Conservation (phyloP, 2,797 vertebrate species). For the Gambusia yucatana region DNA sequence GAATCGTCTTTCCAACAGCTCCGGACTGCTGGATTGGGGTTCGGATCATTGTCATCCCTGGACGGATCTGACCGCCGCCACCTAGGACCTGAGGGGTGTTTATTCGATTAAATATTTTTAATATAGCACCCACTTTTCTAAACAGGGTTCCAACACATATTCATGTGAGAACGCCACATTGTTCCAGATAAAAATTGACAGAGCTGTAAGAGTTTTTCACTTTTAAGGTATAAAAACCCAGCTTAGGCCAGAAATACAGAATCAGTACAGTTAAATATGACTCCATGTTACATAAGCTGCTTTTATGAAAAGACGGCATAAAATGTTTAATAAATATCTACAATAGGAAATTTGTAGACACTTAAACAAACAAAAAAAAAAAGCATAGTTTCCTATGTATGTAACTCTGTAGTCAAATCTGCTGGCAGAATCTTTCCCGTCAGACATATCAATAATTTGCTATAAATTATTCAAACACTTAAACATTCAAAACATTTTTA, state of each 20-base stretch:
- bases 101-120: conserved; percentile 7
- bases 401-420: neutral
- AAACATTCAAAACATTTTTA: too few species aligned
- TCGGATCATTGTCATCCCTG: conserved; percentile 94
- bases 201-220: neutral
- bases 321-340: too few species aligned
- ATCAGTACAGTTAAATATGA: too few species aligned
- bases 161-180: neutral
- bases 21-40: conserved; percentile 89
- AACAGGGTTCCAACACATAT: neutral
- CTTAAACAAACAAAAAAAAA: too few species aligned
- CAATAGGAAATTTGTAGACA: too few species aligned
- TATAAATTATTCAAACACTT: too few species aligned
- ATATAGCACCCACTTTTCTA: neutral
- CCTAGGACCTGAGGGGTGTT: conserved; percentile 83
- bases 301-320: too few species aligned
- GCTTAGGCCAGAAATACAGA: neutral
- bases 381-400: neutral
- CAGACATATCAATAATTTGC: neutral
- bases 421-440: neutral
- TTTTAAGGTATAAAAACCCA: neutral
- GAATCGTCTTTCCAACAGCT: conserved; percentile 89
- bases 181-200: neutral
- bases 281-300: too few species aligned
- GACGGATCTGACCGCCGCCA: conserved; percentile 86